Base-by-base conservation (phyloP, 2,113 vertebrate genomes). In the Scomber japonicus region DNA sequence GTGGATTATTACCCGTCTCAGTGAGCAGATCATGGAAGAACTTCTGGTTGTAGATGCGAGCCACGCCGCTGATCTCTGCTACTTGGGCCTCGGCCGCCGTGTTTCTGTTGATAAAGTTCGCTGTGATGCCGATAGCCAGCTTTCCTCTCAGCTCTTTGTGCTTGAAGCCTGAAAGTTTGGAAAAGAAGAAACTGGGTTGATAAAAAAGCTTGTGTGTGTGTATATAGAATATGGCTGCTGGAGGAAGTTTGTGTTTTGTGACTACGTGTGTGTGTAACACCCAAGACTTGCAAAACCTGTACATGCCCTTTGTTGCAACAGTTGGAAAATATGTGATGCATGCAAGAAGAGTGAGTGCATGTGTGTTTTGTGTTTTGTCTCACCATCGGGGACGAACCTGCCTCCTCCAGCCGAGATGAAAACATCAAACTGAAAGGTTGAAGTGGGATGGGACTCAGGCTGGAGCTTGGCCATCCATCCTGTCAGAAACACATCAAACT, bases 1-100 rank as follows among this genome's bases (percentile, higher is more conserved):
- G 3, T 5, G 21, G 11, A 45, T 2, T 31, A 94, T 3, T 27
- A 98, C 97, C 97, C 0, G 95, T 98, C 84, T 96, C 93, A 46
- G 94, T 97, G 76, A 94, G 96, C 57, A 99, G 95, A 11, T 96
- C 95, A 62, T 96, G 96, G 94, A 99, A 99, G 94, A 99, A 98
- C 49, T 96, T 96, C 91, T 99, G 98, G 91, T 99, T 98, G 93
- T 98, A 99, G 91, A 99, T 99, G 0, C 95, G 95, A 0, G 98
- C 98, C 49, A 99, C 97, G 0, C 98, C 98, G 0, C 97, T 99
- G 94, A 99, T 99, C 93, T 99, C 97, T 0, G 94, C 92, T 55
- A 98, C 97, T 69, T 96, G 96, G 13, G 95, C 94, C 90, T 99
- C 98, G 0, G 94, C 95, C 13, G 81, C 90, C 0, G 96, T 97